These are phyloP conservation scores for Andrena praecox DNA, from an alignment of 2,888 invertebrate genomes.

Conservation along the genomic window DNA sequence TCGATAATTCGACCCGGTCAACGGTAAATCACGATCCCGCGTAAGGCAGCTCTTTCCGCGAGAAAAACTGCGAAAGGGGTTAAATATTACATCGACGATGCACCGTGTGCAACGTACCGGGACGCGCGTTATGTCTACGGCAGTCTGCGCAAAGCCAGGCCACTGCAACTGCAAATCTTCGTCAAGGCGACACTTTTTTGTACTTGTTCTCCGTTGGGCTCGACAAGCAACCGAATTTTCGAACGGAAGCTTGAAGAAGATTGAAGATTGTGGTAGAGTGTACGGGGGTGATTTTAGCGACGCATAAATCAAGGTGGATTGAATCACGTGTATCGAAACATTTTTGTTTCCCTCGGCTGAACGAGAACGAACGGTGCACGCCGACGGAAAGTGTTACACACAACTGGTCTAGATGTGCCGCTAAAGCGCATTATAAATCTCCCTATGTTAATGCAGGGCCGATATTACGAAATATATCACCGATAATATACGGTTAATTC, in stretches of 20 bases:
- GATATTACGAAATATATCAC: constrained; percentile 12
- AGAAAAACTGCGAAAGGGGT: constrained; percentile 54
- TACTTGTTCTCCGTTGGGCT: neutral
- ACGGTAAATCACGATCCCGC: constrained; percentile 67
- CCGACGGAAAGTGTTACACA: neutral
- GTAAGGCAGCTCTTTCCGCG: constrained; percentile 39
- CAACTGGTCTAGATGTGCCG: neutral
- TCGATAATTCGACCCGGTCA: constrained; percentile 69
- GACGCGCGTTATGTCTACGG: neutral
- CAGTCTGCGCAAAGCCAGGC: neutral
- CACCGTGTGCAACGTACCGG: neutral
- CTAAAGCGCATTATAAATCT: constrained; percentile 34
- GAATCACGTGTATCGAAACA: neutral
- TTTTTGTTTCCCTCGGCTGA: neutral
- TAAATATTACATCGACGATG: constrained; percentile 66
- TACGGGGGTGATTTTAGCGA: neutral
- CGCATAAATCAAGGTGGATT: neutral
- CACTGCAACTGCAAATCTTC: neutral
- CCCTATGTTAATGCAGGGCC: constrained; percentile 25
- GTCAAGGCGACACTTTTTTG: constrained; percentile 8
- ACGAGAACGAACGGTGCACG: constrained; percentile 2
- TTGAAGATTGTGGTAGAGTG: too few relatives aligned
- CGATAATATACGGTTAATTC: constrained; percentile 29
- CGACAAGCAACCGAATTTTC: neutral
- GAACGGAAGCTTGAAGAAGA: too few relatives aligned